Base-by-base conservation (phyloP, 2,797 vertebrate species). In the Characodon lateralis region DNA sequence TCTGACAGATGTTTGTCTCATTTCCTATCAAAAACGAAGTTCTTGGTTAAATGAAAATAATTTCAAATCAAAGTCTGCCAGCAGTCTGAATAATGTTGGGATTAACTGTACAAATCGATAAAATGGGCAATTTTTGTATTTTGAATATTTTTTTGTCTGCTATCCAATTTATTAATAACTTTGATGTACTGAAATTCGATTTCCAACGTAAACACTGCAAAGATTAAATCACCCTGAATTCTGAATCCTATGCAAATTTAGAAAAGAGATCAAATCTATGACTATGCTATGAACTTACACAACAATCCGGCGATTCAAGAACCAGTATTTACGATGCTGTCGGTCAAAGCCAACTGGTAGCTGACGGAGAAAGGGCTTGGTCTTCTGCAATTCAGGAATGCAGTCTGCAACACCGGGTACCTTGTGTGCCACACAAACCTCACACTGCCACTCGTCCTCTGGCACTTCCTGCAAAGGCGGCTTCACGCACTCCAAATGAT, bases 391-490 rank as follows among this genome's bases (percentile, higher is more conserved):
- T 92, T 99, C 97, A 73, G 98, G 96, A 80, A 99, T 95, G 82
- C 97, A 98, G 94, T 99, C 98, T 24, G 93, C 96, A 68, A 99
- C 98, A 0, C 98, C 98, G 2, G 97, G 96, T 83, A 99, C 97
- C 95, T 97, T 96, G 83, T 99, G 98, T 41, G 98, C 98, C 77
- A 97, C 97, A 31, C 98, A 99, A 79, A 99, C 96, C 91, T 99
- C 98, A 12, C 98, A 99, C 95, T 98, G 98, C 98, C 98, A 99
- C 87, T 99, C 98, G 3, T 99, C 98, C 93, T 99, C 98, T 0
- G 98, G 98, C n/a, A 99, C 98, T 92, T 98, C 97, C 89, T 96
- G 96, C 76, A 99, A 91, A 26, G 98, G 97, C 0, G 98, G 98
- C 70, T 98, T 98, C 89, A 99, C 98, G 0, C 98, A 99, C 90